phyloP scores from a whole-genome alignment of 2,797 vertebrate genomes.

The Nannoperca australis region DNA sequence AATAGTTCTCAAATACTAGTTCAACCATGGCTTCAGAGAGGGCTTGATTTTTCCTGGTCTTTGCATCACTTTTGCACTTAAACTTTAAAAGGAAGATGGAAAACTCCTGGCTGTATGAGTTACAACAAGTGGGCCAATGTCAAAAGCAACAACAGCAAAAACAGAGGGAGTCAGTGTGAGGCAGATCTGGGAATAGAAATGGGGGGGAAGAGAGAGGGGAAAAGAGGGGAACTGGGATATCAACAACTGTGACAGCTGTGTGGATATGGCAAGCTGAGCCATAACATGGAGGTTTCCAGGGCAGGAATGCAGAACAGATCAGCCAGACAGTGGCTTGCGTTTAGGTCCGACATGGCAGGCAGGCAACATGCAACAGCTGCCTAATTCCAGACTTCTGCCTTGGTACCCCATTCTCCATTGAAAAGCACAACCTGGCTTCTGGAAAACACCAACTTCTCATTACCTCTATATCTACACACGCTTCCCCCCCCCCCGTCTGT shows the following conservation, averaged over 20 bases:
- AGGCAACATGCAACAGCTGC: slow-evolving; percentile 77
- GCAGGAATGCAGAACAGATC: slow-evolving; percentile 85
- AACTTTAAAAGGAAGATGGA: slow-evolving; percentile 39
- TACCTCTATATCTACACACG: slow-evolving; percentile 32
- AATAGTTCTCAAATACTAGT: slow-evolving; percentile 16
- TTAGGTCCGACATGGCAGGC: slow-evolving; percentile 56
- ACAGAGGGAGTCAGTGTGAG: slow-evolving; percentile 30
- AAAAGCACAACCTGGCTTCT: slow-evolving; percentile 49
- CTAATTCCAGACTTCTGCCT: slow-evolving; percentile 63
- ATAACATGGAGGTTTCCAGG: slow-evolving; percentile 73
- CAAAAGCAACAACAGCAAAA: slow-evolving; percentile 54
- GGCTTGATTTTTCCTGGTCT: slow-evolving; percentile 7
- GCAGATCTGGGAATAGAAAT: slow-evolving; percentile 47
- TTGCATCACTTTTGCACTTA: background rate
- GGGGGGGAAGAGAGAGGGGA: slow-evolving; percentile 20
- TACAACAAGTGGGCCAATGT: slow-evolving; percentile 56
- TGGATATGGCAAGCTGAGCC: slow-evolving; percentile 70
- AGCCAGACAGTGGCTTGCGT: slow-evolving; percentile 65
- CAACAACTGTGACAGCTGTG: slow-evolving; percentile 84
- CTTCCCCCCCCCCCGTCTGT: background rate
- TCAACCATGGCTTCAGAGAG: slow-evolving; percentile 8
- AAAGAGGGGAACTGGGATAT: slow-evolving; percentile 50
- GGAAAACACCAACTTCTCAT: slow-evolving; percentile 30
- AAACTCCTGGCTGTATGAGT: slow-evolving; percentile 28
- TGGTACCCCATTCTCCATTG: slow-evolving; percentile 19